Percentiles rank a stretch among this genome's conserved stretches.
phyloP scores from a whole-genome alignment of 2,797 vertebrate genomes.

The Alca torda region DNA sequence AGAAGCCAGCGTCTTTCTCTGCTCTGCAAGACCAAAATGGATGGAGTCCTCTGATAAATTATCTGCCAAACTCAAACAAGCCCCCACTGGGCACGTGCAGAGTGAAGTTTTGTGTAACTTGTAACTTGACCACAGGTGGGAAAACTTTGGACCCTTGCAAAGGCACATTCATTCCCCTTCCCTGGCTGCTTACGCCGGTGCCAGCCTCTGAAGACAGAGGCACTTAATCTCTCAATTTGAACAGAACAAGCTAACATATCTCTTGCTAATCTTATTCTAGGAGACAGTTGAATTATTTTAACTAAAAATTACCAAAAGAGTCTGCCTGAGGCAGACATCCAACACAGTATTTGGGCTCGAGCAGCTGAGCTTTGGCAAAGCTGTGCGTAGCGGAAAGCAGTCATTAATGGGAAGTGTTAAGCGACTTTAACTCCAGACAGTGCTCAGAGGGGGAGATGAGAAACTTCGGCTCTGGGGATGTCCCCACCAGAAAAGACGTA shows the following conservation, averaged over 20 bases:
- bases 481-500: neutral
- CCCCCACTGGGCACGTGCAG: neutral
- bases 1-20: neutral
- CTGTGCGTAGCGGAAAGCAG: neutral
- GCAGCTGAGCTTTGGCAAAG: neutral
- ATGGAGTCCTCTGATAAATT: neutral
- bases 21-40: neutral
- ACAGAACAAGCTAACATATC: neutral
- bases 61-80: neutral
- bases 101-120: neutral
- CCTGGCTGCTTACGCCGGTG: neutral
- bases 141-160: neutral
- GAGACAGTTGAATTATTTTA: constrained; percentile 39
- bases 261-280: constrained; percentile 26
- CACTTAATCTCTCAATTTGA: neutral
- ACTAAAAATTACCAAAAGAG: constrained; percentile 17
- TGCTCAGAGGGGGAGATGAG: neutral
- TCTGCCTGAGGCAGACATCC: constrained; percentile 6
- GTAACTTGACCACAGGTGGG: neutral
- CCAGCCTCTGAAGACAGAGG: neutral
- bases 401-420: constrained; percentile 12
- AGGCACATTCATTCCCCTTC: neutral
- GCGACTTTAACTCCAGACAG: neutral
- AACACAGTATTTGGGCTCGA: neutral
- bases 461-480: neutral